These are phyloP conservation scores for Danionella dracula DNA, from an alignment of 2,797 vertebrate genomes.

Conservation along the genomic window DNA sequence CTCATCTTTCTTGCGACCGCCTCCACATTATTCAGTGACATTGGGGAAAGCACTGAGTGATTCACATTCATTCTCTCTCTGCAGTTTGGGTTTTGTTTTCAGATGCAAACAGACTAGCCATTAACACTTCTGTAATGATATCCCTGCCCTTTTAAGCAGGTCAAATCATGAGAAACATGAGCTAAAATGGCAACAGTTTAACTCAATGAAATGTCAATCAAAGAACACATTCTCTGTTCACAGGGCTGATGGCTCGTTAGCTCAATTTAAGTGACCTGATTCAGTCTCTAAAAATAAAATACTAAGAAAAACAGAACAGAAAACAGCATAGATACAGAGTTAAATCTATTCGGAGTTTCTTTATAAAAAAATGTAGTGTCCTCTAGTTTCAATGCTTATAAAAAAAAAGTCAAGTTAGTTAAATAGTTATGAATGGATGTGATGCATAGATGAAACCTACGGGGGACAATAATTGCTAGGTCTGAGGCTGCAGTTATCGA, in stretches of 20 bases:
- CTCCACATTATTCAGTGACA: background rate
- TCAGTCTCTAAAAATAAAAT: too few relatives aligned
- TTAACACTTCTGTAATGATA: constrained; percentile 35
- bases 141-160: constrained; percentile 37
- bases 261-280: too few relatives aligned
- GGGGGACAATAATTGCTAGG: too few relatives aligned
- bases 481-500: too few relatives aligned
- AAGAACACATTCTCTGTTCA: background rate
- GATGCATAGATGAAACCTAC: too few relatives aligned
- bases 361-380: too few relatives aligned
- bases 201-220: constrained; percentile 38
- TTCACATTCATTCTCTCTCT: constrained; percentile 5
- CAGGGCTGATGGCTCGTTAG: background rate
- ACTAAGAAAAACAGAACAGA: too few relatives aligned
- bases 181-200: constrained; percentile 39
- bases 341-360: too few relatives aligned
- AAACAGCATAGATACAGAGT: too few relatives aligned
- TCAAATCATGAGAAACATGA: constrained; percentile 26
- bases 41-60: background rate
- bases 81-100: constrained; percentile 26
- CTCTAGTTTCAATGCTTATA: too few relatives aligned
- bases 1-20: constrained; percentile 3
- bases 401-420: too few relatives aligned
- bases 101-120: constrained; percentile 34
- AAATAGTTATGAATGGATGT: too few relatives aligned